Evolutionary conservation across 2,113 vertebrate species (phyloP).

Genomic region (Mugil cephalus): DNA sequence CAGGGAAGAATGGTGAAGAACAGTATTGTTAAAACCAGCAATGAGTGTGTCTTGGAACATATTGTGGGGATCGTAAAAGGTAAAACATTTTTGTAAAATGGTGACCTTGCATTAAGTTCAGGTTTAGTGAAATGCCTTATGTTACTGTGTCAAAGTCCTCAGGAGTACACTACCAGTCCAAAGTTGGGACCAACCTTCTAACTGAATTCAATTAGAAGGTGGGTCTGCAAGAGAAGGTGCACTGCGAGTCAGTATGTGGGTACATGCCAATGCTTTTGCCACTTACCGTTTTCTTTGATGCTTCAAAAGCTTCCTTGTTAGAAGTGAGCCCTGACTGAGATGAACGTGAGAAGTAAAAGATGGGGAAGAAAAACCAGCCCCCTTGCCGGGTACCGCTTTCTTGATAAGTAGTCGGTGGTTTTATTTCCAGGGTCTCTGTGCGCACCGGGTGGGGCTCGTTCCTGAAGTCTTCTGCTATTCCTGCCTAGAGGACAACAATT

Average conservation of each 20-base stretch:
- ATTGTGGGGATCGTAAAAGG: no score
- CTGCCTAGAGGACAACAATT: constrained; percentile 79
- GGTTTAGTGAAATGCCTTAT: no score
- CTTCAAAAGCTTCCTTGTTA: constrained; percentile 83
- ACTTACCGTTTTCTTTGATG: constrained; percentile 87
- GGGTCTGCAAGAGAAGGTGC: no score
- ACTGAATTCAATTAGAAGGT: no score
- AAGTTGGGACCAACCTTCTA: no score
- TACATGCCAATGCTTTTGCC: neutral
- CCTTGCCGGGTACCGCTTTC: rapidly evolving
- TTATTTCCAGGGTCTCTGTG: constrained; percentile 18
- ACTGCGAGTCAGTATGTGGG: no score
- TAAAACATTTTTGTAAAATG: no score
- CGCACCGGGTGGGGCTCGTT: constrained; percentile 24
- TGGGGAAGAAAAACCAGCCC: constrained; percentile 21
- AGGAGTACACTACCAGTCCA: neutral
- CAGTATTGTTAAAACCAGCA: neutral
- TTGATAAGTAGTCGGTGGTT: neutral
- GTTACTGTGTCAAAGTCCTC: no score
- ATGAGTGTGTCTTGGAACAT: no score
- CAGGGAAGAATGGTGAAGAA: constrained; percentile 17
- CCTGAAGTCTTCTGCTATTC: constrained; percentile 79
- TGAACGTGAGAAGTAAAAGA: constrained; percentile 60
- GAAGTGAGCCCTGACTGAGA: neutral
- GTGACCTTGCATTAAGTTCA: no score